These are phyloP conservation scores for Argyra leucocephala DNA, from an alignment of 2,888 invertebrate species.

Conservation along the genomic window DNA sequence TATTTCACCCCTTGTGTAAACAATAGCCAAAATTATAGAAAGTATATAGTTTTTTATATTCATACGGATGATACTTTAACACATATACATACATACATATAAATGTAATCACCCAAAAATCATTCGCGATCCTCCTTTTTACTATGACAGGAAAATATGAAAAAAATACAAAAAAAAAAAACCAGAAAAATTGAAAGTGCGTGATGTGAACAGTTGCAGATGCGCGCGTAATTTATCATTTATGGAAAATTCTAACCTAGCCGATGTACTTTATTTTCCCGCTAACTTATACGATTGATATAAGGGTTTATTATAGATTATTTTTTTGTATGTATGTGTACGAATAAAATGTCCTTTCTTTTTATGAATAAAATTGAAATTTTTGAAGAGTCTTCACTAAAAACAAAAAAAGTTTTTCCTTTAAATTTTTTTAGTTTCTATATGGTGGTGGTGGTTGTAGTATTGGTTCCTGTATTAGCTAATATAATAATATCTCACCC, in stretches of 20 bases:
- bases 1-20: no score
- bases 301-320: background rate
- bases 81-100: background rate
- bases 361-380: background rate
- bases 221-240: constrained; percentile 2
- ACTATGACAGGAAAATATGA: no score
- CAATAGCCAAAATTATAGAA: no score
- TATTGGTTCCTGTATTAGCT: no score
- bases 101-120: background rate
- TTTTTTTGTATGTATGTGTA: no score
- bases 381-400: background rate
- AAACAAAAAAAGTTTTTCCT: background rate
- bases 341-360: background rate
- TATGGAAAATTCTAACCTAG: background rate
- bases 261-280: background rate
- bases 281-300: background rate
- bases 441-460: no score
- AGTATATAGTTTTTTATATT: background rate
- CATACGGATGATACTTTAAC: no score
- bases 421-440: background rate
- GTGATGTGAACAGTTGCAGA: background rate
- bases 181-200: background rate
- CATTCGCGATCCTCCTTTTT: background rate
- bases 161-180: no score
- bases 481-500: background rate